These are phyloP conservation scores for Synodontis membranacea DNA, from an alignment of 2,113 vertebrate species.

Conservation along the genomic window DNA sequence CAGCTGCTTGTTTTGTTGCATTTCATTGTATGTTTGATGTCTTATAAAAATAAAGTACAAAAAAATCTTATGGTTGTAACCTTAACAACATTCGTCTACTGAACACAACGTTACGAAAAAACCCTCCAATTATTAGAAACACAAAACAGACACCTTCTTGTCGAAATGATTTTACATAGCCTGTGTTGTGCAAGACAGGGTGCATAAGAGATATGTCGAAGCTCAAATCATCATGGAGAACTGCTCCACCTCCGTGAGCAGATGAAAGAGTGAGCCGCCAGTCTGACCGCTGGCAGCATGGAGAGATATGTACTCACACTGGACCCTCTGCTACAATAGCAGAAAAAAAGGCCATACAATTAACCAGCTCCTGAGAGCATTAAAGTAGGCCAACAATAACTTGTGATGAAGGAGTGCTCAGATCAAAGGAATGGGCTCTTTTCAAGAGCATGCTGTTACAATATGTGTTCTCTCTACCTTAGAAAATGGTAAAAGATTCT, in stretches of 20 bases:
- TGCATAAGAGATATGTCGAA: neutral
- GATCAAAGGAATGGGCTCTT: constrained; percentile 49
- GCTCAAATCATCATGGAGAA: constrained; percentile 28
- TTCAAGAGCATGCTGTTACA: constrained; percentile 42
- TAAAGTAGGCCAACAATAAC: constrained; percentile 50
- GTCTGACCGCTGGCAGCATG: neutral
- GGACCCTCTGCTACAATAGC: constrained; percentile 23
- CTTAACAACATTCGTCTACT: neutral
- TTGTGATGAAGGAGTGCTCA: constrained; percentile 39
- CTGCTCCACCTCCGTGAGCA: constrained; percentile 21
- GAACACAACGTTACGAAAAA: neutral
- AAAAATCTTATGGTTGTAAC: too few species aligned
- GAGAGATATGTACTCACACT: constrained; percentile 21
- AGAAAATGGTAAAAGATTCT: constrained; percentile 40
- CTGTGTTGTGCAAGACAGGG: neutral
- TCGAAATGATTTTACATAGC: constrained; percentile 27
- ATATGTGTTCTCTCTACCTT: constrained; percentile 37
- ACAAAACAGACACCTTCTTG: neutral
- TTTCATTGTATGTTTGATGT: too few species aligned
- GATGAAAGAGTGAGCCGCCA: constrained; percentile 33
- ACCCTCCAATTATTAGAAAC: neutral
- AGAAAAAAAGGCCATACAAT: constrained; percentile 45
- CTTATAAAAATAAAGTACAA: too few species aligned
- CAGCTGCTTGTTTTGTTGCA: too few species aligned
- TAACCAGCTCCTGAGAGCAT: constrained; percentile 47